phyloP scores from a whole-genome alignment of 2,888 invertebrate genomes.

The Cantharis flavilabris region DNA sequence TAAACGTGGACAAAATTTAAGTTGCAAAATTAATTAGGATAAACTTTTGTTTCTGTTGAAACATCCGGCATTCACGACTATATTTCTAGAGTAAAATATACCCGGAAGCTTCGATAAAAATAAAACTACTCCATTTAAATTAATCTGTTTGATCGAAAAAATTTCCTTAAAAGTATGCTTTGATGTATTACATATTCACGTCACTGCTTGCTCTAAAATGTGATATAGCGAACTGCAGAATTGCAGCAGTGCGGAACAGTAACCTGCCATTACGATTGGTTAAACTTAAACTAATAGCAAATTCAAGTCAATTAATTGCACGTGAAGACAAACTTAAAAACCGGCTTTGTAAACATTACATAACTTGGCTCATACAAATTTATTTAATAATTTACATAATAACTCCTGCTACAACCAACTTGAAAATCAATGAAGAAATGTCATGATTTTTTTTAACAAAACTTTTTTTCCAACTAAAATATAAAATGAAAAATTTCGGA shows the following conservation, averaged over 20 bases:
- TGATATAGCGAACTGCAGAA: neutral
- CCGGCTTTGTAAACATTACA: no score
- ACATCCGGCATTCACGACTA: neutral
- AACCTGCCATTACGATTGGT: neutral
- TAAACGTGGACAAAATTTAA: neutral
- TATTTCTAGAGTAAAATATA: neutral
- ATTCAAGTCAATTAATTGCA: neutral
- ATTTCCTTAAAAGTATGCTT: neutral
- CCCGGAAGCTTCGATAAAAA: neutral
- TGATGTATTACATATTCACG: neutral
- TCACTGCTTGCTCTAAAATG: neutral
- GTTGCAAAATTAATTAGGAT: neutral
- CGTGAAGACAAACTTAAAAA: neutral
- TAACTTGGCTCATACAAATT: no score
- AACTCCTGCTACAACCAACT: no score
- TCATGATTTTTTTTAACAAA: no score
- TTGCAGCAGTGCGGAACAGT: conserved; percentile 1
- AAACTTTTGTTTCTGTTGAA: neutral
- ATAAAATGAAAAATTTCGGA: no score
- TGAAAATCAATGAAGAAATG: no score
- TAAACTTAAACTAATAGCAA: neutral
- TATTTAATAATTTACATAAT: no score
- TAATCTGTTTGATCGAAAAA: neutral
- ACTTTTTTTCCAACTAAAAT: no score
- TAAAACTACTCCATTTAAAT: neutral